Base-by-base conservation (phyloP, 1,140 invertebrate species). In the Drosophila punjabiensis region DNA sequence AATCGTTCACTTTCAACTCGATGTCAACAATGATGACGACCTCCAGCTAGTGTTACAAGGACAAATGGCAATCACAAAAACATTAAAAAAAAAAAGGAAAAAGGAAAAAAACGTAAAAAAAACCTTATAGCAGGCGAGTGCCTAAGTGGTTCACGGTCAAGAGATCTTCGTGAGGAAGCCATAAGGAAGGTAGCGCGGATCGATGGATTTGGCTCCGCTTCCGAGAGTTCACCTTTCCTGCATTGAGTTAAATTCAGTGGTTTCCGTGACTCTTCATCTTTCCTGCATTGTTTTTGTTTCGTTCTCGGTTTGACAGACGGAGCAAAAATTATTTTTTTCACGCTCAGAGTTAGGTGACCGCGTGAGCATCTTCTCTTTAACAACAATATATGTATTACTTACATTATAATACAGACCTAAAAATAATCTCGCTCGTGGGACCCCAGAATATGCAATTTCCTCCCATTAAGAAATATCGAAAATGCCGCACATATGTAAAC, bases 1-100 rank as follows among this genome's bases (percentile, higher is more conserved):
- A 90, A 88, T 76, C 86, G 81, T 90, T 89, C 71, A 85, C 86
- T 89, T 89, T 90, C 82, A 85, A 89, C 75, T 89, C 75, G 65
- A 87, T 83, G 80, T 56, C 76, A 80, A 69, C 47, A 55, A 76
- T 59, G 85, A 69, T 52, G 62, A 84, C 85, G 68, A 83, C 81
- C 63, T 50, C 37, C 61, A 62, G 47, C 59, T 56, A 59, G 43
- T 48, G 39, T 70, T 67, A 55, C 48, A 81, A 32, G 78, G 68
- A 67, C 60, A 90, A 87, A 35, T 13, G 62, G 67, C 80, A 65
- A n/a, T 43, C 47, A n/a, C 63, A 37, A 50, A 39, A 5, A 30
- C 48, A 43, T 8, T 33, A 18, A 60, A 81, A 52, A 81, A 45
- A 35, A 69, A 66, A 67, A 37, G 1, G 10, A 35, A 77, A 41